These are phyloP conservation scores for Synanthedon vespiformis DNA, from an alignment of 2,888 invertebrate genomes.

Conservation along the genomic window DNA sequence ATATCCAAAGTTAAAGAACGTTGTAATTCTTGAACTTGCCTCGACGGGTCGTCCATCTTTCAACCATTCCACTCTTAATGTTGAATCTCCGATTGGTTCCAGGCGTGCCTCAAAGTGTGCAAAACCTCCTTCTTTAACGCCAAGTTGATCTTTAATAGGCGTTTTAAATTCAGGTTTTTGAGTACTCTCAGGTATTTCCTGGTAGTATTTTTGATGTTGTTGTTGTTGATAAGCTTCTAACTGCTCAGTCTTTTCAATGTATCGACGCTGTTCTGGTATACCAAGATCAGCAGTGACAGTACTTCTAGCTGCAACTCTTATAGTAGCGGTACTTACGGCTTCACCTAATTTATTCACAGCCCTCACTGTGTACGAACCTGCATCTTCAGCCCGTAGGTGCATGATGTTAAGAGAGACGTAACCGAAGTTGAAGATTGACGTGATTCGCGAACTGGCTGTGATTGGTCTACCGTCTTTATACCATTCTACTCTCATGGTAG, in stretches of 20 bases:
- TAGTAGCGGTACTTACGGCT: conserved; percentile 85
- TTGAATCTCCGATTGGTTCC: conserved; percentile 92
- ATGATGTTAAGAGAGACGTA: conserved; percentile 98
- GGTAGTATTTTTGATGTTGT: conserved; percentile 82
- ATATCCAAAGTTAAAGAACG: conserved; percentile 94
- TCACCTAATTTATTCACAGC: conserved; percentile 93
- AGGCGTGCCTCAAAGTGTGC: conserved; percentile 96
- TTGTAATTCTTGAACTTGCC: conserved; percentile 92
- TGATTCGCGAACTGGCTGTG: conserved; percentile 96
- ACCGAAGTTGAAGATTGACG: conserved; percentile 98
- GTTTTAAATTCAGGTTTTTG: conserved; percentile 89
- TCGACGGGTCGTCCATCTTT: conserved; percentile 92
- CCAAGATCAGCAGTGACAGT: conserved; percentile 89
- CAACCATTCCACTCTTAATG: conserved; percentile 91
- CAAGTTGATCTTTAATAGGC: conserved; percentile 87
- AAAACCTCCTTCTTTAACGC: conserved; percentile 91
- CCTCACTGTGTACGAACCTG: conserved; percentile 92
- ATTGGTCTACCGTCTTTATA: conserved; percentile 94
- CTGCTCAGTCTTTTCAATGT: conserved; percentile 92
- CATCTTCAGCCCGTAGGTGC: conserved; percentile 98
- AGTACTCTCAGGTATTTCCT: conserved; percentile 83
- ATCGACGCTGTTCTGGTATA: conserved; percentile 89
- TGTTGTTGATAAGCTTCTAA: conserved; percentile 89
- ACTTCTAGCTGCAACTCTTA: conserved; percentile 81
- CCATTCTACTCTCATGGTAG: conserved; percentile 95